A percentile compares a stretch with the other conserved stretches of the same genome.
These are phyloP conservation scores for Urosaurus nigricauda DNA, from an alignment of 2,797 vertebrate species.

Conservation along the genomic window DNA sequence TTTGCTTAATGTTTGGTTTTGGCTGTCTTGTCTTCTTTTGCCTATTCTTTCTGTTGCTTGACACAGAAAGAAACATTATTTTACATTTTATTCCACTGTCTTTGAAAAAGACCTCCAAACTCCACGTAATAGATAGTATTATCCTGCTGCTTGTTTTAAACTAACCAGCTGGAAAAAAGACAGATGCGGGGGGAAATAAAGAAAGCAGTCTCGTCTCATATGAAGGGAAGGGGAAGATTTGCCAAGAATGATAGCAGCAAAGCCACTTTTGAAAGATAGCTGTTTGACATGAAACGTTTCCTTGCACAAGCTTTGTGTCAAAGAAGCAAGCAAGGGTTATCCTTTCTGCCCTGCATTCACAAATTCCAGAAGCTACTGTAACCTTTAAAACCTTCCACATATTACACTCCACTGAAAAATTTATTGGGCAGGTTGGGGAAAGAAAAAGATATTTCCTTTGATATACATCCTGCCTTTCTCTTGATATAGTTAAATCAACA, in stretches of 20 bases:
- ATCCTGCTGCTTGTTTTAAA: neutral
- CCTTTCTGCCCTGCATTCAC: neutral
- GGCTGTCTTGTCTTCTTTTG: too few relatives aligned
- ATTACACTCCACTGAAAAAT: too few relatives aligned
- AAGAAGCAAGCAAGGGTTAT: neutral
- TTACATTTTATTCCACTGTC: neutral
- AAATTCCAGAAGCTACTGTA: neutral
- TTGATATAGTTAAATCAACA: too few relatives aligned
- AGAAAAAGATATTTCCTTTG: too few relatives aligned
- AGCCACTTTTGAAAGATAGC: neutral
- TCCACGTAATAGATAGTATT: neutral
- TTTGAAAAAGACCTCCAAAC: slow-evolving; percentile 5
- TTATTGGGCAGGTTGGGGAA: too few relatives aligned
- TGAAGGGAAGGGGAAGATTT: too few relatives aligned
- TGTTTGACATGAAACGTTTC: neutral
- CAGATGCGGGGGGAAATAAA: neutral
- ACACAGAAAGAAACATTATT: neutral
- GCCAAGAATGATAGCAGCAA: neutral
- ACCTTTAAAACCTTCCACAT: neutral
- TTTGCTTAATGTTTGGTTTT: neutral
- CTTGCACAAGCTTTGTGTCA: neutral
- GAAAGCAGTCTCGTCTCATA: neutral
- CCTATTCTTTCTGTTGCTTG: neutral
- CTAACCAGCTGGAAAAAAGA: neutral
- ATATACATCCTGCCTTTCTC: too few relatives aligned